phyloP scores from a whole-genome alignment of 2,113 vertebrate species.

The Amblyornis subalaris region DNA sequence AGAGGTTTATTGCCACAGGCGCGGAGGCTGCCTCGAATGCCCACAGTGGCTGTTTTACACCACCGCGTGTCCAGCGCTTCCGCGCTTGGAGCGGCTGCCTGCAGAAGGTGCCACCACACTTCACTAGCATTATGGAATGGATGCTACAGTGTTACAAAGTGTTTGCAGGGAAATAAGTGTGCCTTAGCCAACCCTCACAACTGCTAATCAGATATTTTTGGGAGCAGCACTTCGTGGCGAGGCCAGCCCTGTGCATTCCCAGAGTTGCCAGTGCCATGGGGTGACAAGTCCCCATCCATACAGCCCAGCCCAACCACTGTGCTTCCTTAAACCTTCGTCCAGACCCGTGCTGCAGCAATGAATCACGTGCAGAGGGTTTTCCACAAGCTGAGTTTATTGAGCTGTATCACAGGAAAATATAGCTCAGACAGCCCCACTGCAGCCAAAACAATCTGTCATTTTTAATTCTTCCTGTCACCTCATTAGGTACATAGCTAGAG shows the following conservation, averaged over 20 bases:
- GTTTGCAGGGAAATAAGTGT: background rate
- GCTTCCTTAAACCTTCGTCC: background rate
- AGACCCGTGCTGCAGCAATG: constrained; percentile 9
- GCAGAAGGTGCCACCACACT: background rate
- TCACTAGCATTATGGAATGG: background rate
- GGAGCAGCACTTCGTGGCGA: fast-evolving
- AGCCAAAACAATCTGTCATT: constrained; percentile 72
- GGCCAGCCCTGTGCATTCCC: background rate
- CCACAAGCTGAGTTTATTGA: constrained; percentile 63
- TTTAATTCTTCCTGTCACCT: constrained; percentile 77
- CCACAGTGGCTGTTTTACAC: fast-evolving
- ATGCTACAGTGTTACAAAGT: background rate
- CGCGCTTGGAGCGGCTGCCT: fast-evolving
- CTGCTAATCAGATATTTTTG: background rate
- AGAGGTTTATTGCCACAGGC: background rate
- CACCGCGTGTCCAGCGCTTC: fast-evolving
- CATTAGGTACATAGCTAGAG: constrained; percentile 60
- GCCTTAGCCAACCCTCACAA: background rate
- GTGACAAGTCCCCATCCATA: background rate
- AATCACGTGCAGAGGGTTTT: constrained; percentile 54
- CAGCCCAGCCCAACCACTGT: background rate
- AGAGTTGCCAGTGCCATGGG: background rate
- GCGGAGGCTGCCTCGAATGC: fast-evolving
- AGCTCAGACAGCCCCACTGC: constrained; percentile 57
- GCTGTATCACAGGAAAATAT: constrained; percentile 54